Evolutionary conservation across 2,113 vertebrate species (phyloP).

Genomic region (Electrona antarctica): DNA sequence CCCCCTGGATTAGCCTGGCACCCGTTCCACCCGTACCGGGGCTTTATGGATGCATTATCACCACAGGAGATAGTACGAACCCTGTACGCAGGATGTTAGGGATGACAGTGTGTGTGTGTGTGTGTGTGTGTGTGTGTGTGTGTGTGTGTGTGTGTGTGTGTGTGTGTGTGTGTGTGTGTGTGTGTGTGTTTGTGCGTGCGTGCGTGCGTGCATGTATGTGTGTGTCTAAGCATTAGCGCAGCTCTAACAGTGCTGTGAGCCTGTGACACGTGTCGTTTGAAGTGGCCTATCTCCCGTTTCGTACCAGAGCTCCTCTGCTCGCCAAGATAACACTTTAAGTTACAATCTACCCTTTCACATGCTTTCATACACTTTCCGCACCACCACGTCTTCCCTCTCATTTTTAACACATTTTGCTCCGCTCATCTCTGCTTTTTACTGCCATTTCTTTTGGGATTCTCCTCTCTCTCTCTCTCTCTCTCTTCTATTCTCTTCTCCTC

Average conservation of each 20-base stretch:
- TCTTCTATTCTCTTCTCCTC: not conserved
- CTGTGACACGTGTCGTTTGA: conserved; percentile 37
- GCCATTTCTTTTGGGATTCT: too few species aligned
- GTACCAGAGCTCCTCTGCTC: conserved; percentile 48
- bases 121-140: not conserved
- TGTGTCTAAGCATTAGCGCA: not conserved
- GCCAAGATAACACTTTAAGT: conserved; percentile 42
- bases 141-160: conserved; percentile 1
- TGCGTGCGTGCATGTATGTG: not conserved
- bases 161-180: not conserved
- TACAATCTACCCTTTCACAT: conserved; percentile 47
- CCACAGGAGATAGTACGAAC: conserved; percentile 25
- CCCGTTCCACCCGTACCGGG: conserved; percentile 46
- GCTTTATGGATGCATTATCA: conserved; percentile 58
- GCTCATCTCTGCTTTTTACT: too few species aligned
- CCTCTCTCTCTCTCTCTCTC: conserved; percentile 10
- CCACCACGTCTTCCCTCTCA: conserved; percentile 33
- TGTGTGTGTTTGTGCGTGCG: not conserved
- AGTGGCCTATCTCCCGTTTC: conserved; percentile 21
- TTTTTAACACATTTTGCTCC: too few species aligned
- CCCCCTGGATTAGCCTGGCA: conserved; percentile 38
- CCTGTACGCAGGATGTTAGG: conserved; percentile 26
- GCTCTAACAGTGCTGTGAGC: not conserved
- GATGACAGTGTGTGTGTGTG: not conserved
- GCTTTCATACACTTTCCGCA: conserved; percentile 34